Evolutionary conservation across 2,888 invertebrate species (phyloP), one percentile per base, ranked within the genome.

Genomic region (Agrypnus murinus): DNA sequence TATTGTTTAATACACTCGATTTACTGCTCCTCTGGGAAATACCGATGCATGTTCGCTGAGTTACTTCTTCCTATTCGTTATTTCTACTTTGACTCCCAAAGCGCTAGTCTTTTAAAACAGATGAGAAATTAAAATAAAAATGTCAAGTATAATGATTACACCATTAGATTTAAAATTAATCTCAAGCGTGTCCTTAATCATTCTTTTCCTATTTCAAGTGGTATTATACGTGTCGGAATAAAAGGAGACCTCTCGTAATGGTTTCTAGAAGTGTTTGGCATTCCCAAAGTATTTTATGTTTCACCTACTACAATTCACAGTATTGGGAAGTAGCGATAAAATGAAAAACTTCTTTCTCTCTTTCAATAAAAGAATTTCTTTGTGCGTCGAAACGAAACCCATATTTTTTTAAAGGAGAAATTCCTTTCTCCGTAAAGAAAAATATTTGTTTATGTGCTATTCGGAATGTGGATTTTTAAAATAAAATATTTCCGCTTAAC

Each of bases 401-500:
- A 50, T 50, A 50, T 50, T 50, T 48, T 50, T 48, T 50, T 12
- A 8, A 50, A 31, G 50, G 12, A 50, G 17, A 31, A 50, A 50
- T 31, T 50, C 50, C n/a, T 31, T 50, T 50, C 2, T 31, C 31
- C 12, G 25, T 25, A 50, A 55, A 55, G 36, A 55, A 48, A 31
- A 55, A 55, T 36, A 38, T 55, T 55, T 55, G 34, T 36, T 55
- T 55, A 38, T 12, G 55, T 55, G 32, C 55, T 36, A 55, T 17
- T 34, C 17, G 34, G 36, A 55, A 38, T 36, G 55, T 55, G 36
- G 34, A 55, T 36, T 55, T 55, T 36, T 36, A 17, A 32, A 38
- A 50, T 50, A 55, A 55, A 55, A 55, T 17, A 38, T 50, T 50
- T 55, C 55, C 55, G 55, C 34, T 14, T 36, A 53, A 31, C n/a